A percentile compares a stretch with the other conserved stretches of the same genome.
phyloP scores from a whole-genome alignment of 2,797 vertebrate genomes.

The Lithobates pipiens region DNA sequence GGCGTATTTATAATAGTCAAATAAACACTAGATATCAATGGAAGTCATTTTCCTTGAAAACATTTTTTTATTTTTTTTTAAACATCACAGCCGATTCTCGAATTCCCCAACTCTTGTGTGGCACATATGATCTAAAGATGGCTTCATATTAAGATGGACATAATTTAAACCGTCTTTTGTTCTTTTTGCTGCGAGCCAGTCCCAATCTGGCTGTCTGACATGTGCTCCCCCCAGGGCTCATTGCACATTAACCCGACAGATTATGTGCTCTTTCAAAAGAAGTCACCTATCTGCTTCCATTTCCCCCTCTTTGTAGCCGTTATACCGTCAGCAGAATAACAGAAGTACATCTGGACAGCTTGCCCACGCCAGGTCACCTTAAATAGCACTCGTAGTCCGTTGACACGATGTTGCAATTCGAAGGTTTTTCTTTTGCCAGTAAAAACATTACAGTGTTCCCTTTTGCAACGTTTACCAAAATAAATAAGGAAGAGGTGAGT shows the following conservation, averaged over 20 bases:
- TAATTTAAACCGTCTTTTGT: constrained; percentile 45
- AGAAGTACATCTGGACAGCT: constrained; percentile 75
- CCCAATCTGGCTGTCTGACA: constrained; percentile 40
- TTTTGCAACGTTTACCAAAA: constrained; percentile 79
- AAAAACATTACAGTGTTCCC: constrained; percentile 77
- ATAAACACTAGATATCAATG: constrained; percentile 22
- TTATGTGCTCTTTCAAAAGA: constrained; percentile 77
- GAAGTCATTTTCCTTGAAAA: constrained; percentile 11
- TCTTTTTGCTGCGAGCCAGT: constrained; percentile 11
- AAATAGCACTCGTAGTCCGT: constrained; percentile 74
- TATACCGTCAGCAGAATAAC: constrained; percentile 80
- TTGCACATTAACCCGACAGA: constrained; percentile 78
- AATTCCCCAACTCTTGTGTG: constrained; percentile 31
- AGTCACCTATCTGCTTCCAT: constrained; percentile 78
- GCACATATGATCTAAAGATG: constrained; percentile 51
- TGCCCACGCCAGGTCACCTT: constrained; percentile 77
- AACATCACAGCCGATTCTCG: background rate
- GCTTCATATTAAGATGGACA: constrained; percentile 37
- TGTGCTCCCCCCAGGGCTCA: constrained; percentile 44
- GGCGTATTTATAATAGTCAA: constrained; percentile 7
- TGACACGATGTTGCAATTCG: constrained; percentile 70
- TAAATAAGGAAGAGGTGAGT: constrained; percentile 81
- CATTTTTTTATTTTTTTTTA: background rate
- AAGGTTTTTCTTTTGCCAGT: constrained; percentile 67
- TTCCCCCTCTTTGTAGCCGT: constrained; percentile 65